These are phyloP conservation scores for Malacosoma neustria DNA, from an alignment of 2,888 invertebrate species.

Conservation along the genomic window DNA sequence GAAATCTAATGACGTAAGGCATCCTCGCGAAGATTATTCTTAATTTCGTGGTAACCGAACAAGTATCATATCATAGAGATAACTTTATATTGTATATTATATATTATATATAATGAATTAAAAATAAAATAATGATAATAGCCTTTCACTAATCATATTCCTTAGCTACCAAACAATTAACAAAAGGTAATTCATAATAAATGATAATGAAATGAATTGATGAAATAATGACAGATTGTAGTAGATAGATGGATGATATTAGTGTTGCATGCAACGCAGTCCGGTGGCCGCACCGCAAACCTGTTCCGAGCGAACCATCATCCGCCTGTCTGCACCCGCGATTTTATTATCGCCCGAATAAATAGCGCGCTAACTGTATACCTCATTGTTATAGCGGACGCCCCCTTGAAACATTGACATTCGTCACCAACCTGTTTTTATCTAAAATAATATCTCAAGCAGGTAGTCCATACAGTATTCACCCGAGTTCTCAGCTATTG, in stretches of 20 bases:
- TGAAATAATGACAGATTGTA: constrained; percentile 35
- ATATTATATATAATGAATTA: too few species aligned
- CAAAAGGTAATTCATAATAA: too few species aligned
- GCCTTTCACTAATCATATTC: too few species aligned
- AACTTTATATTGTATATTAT: too few species aligned
- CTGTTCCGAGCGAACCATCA: constrained; percentile 41
- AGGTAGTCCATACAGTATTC: background rate
- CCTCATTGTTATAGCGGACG: constrained; percentile 57
- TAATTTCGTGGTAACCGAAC: too few species aligned
- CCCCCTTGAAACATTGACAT: background rate
- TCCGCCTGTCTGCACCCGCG: constrained; percentile 35
- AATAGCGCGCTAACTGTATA: constrained; percentile 39
- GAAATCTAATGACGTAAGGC: too few species aligned
- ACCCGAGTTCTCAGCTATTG: background rate
- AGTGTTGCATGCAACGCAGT: too few species aligned
- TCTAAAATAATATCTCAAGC: background rate
- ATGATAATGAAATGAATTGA: too few species aligned
- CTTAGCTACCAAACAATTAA: too few species aligned
- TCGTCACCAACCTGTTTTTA: background rate
- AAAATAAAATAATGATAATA: too few species aligned
- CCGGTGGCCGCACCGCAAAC: constrained; percentile 42
- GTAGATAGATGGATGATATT: constrained; percentile 27
- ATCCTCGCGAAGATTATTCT: too few species aligned
- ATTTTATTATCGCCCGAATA: constrained; percentile 41
- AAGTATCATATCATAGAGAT: too few species aligned